These are phyloP conservation scores for Venturia canescens DNA, from an alignment of 1,140 invertebrate genomes.

Conservation along the genomic window DNA sequence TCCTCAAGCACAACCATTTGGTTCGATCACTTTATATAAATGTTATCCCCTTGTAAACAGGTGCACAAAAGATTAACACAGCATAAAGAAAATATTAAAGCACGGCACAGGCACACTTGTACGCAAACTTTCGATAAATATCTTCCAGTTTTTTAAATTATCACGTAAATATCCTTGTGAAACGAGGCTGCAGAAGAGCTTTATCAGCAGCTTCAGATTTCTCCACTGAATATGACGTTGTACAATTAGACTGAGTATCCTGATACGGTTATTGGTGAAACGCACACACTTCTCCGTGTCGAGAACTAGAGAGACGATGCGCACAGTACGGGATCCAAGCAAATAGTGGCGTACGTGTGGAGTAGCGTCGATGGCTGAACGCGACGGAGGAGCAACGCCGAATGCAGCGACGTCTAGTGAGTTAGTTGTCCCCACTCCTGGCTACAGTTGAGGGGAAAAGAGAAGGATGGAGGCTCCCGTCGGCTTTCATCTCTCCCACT, in stretches of 20 bases:
- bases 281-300: background rate
- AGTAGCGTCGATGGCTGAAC: conserved; percentile 46
- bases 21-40: conserved; percentile 50
- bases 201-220: too few species aligned
- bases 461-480: conserved; percentile 21
- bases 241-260: background rate
- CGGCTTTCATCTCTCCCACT: conserved; percentile 46
- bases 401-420: conserved; percentile 62
- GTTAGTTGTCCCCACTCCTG: conserved; percentile 46
- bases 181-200: too few species aligned
- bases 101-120: background rate
- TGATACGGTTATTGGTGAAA: background rate
- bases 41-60: conserved; percentile 42
- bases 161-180: conserved; percentile 29
- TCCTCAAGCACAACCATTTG: conserved; percentile 95
- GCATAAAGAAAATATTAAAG: conserved; percentile 3
- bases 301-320: conserved; percentile 47
- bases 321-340: conserved; percentile 66
- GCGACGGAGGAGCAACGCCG: conserved; percentile 50
- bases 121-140: background rate
- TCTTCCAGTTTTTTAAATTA: conserved; percentile 24
- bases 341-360: conserved; percentile 62
- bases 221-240: background rate
- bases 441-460: background rate
- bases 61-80: conserved; percentile 41